phyloP scores from a whole-genome alignment of 2,113 vertebrate species.

The Cebus imitator region DNA sequence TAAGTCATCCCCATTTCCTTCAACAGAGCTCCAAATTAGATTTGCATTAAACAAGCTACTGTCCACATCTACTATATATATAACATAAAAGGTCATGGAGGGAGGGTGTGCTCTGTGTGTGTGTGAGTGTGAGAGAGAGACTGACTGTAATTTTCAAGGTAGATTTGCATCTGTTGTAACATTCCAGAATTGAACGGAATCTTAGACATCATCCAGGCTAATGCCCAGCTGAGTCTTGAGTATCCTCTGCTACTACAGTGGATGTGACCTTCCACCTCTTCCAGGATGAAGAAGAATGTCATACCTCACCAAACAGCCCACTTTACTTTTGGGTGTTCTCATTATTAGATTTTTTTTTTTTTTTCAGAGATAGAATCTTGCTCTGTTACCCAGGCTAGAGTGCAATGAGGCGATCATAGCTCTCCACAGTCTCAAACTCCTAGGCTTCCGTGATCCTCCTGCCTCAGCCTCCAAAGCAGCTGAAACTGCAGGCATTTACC shows the following conservation, averaged over 20 bases:
- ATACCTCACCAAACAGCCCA: not conserved
- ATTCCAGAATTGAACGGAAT: not conserved
- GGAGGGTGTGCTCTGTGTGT: not conserved
- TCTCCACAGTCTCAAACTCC: too few species aligned
- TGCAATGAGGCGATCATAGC: too few species aligned
- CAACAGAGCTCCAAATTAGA: not conserved
- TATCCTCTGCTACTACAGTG: not conserved
- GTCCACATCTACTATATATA: not conserved
- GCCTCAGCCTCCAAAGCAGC: too few species aligned
- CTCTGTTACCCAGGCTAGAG: too few species aligned
- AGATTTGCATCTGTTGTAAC: not conserved
- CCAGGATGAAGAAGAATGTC: not conserved
- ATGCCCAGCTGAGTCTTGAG: not conserved
- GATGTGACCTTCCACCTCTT: not conserved
- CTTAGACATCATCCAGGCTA: not conserved
- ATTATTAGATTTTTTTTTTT: not conserved
- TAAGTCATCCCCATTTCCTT: not conserved
- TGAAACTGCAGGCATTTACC: too few species aligned
- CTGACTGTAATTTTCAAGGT: not conserved
- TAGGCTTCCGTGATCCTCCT: too few species aligned
- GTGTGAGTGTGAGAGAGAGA: too few species aligned
- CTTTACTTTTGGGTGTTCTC: not conserved
- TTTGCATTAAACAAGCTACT: not conserved
- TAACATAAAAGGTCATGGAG: not conserved
- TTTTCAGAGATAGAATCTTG: too few species aligned